Conservation (phyloP, 2,797 vertebrate genomes). For the Serranus cabrilla region DNA sequence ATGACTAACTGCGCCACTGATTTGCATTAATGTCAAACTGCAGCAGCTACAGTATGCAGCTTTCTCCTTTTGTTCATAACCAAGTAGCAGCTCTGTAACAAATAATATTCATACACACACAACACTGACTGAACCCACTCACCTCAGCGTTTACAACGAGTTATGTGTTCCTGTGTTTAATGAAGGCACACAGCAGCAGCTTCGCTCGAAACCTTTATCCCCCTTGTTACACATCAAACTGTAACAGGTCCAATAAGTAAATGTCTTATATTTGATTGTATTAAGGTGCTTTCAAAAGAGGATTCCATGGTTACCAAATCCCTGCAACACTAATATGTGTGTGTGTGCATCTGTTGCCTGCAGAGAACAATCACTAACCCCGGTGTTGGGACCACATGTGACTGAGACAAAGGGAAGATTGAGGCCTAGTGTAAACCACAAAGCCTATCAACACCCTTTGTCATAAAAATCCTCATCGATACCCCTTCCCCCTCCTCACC, state of each 20-base stretch:
- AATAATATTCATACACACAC: neutral
- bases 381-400: too few species aligned
- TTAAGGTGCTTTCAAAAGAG: neutral
- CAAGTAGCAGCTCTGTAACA: slow-evolving; percentile 12
- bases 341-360: neutral
- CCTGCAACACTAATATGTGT: neutral
- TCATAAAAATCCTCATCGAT: too few species aligned
- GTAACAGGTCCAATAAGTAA: neutral
- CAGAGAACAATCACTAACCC: neutral
- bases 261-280: neutral
- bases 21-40: neutral
- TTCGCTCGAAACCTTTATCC: neutral
- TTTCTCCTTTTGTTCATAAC: slow-evolving; percentile 11
- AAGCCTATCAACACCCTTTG: too few species aligned
- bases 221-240: neutral
- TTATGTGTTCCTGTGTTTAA: slow-evolving; percentile 38
- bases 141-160: slow-evolving; percentile 18
- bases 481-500: too few species aligned
- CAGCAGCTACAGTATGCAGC: neutral
- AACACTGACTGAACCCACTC: slow-evolving; percentile 15
- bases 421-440: too few species aligned
- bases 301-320: slow-evolving; percentile 19
- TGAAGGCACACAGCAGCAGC: slow-evolving; percentile 11
- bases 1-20: neutral
- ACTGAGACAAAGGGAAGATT: too few species aligned